Base-by-base conservation (phyloP, 2,888 invertebrate genomes). In the Hydrotaea diabolus region DNA sequence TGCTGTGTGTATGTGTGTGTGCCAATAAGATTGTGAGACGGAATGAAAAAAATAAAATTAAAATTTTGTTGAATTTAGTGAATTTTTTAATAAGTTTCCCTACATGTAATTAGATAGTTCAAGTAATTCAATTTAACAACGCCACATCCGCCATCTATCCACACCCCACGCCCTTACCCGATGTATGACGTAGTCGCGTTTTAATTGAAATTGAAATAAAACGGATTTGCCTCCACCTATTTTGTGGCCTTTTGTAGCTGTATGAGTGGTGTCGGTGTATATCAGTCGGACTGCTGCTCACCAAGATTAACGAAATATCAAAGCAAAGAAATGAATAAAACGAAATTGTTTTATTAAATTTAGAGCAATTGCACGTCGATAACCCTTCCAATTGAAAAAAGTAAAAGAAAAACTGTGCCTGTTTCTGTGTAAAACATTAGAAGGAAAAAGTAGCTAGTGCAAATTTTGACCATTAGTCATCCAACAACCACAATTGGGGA, bases 401-500 rank as follows among this genome's bases (percentile, higher is more conserved):
- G 23, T 15, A 59, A 26, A 59, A 59, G 17, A 59, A 26, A 59
- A 59, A 59, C 43, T n/a, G n/a, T n/a, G n/a, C n/a, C n/a, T n/a
- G n/a, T n/a, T n/a, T n/a, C n/a, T n/a, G 21, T 11, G 21, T 21
- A 57, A 26, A 23, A 8, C 23, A 59, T 26, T 59, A 59, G 26
- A 59, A 23, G 9, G 43, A 9, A 43, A 43, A 43, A 31, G 31
- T 31, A 4, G 3, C 31, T 31, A 31, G 31, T 31, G 66, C 17
- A 39, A 69, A 23, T 81, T 81, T 79, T 8, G 59, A 79, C 55
- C 74, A 82, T 85, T 85, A 85, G 82, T 85, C 85, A 84, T 76
- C 46, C 49, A 62, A 26, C 59, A 13, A n/a, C 43, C 49, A 26
- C 55, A 21, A 55, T 36, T 15, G 13, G 76, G 17, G 46, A 69